Evolutionary conservation across 1,140 invertebrate species (phyloP), one percentile per base, ranked within the genome.

Genomic region (Halesus radiatus): DNA sequence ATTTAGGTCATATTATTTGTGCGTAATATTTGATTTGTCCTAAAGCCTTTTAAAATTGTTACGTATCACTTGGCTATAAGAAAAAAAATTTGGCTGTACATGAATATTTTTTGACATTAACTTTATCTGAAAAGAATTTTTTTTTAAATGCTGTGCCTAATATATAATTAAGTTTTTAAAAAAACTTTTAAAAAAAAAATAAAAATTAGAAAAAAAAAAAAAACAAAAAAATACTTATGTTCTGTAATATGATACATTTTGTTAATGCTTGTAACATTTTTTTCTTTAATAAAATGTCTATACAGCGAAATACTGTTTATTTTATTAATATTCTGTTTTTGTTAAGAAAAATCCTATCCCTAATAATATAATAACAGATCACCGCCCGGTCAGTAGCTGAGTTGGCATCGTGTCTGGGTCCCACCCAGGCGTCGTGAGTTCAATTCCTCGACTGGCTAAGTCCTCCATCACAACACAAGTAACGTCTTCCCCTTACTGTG

Each of bases 101-200:
- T 50, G n/a, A 53, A 60, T 76, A 16, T 45, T 45, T 45, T 45
- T 76, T 76, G 54, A 76, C 74, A 76, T 58, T 58, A 75, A 13
- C n/a, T 58, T 75, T 18, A 76, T n/a, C 37, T 29, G 7, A 20
- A 76, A 73, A 22, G 4, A n/a, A 73, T 10, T 23, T 45, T n/a
- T 1, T 22, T 7, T 15, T 3, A 18, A 53, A 29, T 16, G 3
- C 20, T 26, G 23, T 66, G 29, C 62, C 62, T 66, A 23, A 29
- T 26, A 37, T 66, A 66, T 64, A n/a, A n/a, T n/a, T n/a, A n/a
- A n/a, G n/a, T n/a, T 66, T 66, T 45, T 29, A 66, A 60, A n/a
- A n/a, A n/a, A n/a, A n/a, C n/a, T n/a, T n/a, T 18, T 29, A 66
- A n/a, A n/a, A 26, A 29, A 66, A 29, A 32, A 66, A 66, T 5